Percentiles rank a stretch among this genome's conserved stretches.
phyloP scores from a whole-genome alignment of 1,140 invertebrate genomes.

The Scaptomyza graminum region DNA sequence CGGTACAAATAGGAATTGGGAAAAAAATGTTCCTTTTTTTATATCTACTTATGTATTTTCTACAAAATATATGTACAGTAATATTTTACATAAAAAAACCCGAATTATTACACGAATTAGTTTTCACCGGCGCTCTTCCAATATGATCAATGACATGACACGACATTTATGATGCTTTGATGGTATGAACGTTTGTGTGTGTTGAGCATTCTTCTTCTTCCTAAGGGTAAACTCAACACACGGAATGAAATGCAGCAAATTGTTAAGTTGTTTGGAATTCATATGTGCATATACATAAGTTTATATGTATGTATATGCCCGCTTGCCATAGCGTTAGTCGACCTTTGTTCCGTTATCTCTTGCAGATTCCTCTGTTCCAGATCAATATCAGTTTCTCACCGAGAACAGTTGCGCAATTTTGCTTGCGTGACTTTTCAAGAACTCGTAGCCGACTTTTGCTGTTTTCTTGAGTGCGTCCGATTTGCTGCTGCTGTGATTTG shows the following conservation, averaged over 20 bases:
- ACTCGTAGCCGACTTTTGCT: slow-evolving; percentile 90
- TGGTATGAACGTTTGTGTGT: slow-evolving; percentile 21
- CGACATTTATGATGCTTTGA: background rate
- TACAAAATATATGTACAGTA: slow-evolving; percentile 42
- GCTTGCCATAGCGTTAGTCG: slow-evolving; percentile 62
- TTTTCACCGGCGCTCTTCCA: background rate
- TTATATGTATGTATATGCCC: slow-evolving; percentile 10
- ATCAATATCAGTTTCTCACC: slow-evolving; percentile 66
- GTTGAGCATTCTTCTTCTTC: slow-evolving; percentile 47
- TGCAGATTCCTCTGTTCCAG: background rate
- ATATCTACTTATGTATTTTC: slow-evolving; percentile 24
- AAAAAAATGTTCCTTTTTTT: background rate
- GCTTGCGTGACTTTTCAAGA: slow-evolving; percentile 89
- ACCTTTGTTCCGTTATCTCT: slow-evolving; percentile 1
- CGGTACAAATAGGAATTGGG: too few relatives aligned
- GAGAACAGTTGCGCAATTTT: slow-evolving; percentile 85
- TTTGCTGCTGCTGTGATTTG: slow-evolving; percentile 74
- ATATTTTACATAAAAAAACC: slow-evolving; percentile 32
- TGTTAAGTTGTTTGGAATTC: slow-evolving; percentile 60
- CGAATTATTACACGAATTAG: slow-evolving; percentile 26
- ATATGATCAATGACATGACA: slow-evolving; percentile 12
- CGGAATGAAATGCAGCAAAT: slow-evolving; percentile 77
- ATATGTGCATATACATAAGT: slow-evolving; percentile 20
- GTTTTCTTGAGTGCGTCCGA: slow-evolving; percentile 89
- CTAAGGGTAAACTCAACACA: slow-evolving; percentile 30